A percentile compares a stretch with the other conserved stretches of the same genome.
phyloP scores from a whole-genome alignment of 2,113 vertebrate species.

The Hydrochoerus hydrochaeris region DNA sequence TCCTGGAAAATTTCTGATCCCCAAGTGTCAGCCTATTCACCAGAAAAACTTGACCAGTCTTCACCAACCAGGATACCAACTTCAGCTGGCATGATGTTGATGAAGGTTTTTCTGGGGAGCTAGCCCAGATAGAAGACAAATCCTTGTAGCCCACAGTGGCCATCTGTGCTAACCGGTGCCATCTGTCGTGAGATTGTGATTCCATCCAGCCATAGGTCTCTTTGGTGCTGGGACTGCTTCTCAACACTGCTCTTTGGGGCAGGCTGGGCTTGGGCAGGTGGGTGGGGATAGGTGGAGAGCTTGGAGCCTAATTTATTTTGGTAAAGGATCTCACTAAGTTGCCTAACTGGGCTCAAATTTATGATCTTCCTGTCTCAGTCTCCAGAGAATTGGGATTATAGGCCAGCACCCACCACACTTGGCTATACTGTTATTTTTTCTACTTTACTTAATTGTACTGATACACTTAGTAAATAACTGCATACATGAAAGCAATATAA shows the following conservation, averaged over 20 bases:
- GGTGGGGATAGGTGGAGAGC: not conserved
- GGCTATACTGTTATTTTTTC: not conserved
- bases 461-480: slow-evolving; percentile 19
- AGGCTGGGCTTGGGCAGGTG: not conserved
- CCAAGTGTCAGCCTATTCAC: not conserved
- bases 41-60: not conserved
- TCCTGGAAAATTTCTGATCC: not conserved
- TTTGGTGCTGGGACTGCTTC: not conserved
- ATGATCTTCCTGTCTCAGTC: not conserved
- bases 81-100: not conserved
- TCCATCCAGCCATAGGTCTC: not conserved
- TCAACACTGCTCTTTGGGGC: not conserved
- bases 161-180: not conserved
- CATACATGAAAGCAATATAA: slow-evolving; percentile 19
- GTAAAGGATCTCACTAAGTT: not conserved
- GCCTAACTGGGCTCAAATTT: not conserved
- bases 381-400: not conserved
- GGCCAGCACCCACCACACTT: not conserved
- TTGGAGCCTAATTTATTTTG: not conserved
- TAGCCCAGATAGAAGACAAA: not conserved
- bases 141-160: not conserved
- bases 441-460: slow-evolving; percentile 47
- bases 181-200: not conserved
- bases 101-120: not conserved
- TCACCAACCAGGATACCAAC: not conserved